These are phyloP conservation scores for Trichogramma evanescens DNA, from an alignment of 2,888 invertebrate species.

Conservation along the genomic window DNA sequence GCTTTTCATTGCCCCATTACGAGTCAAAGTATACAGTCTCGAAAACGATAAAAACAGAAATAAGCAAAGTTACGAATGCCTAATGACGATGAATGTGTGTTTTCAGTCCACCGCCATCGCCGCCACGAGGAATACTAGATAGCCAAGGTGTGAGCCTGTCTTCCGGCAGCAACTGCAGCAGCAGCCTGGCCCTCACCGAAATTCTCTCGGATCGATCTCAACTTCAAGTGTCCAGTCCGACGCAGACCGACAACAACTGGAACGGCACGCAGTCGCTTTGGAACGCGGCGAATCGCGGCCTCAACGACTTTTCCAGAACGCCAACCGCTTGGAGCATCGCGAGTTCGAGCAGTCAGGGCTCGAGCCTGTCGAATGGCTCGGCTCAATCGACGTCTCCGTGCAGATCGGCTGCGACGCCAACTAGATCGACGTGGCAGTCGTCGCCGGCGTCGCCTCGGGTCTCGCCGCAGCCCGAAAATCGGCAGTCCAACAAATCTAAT, in stretches of 20 bases:
- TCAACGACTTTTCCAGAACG: slow-evolving; percentile 1
- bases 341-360: slow-evolving; percentile 10
- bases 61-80: too few relatives aligned
- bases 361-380: slow-evolving; percentile 9
- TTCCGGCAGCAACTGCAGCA: not conserved
- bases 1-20: too few relatives aligned
- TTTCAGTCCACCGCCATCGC: not conserved
- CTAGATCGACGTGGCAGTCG: slow-evolving; percentile 29
- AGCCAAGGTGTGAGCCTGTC: not conserved
- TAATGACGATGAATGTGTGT: too few relatives aligned
- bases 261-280: slow-evolving; percentile 29
- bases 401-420: slow-evolving; percentile 23
- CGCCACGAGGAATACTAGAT: not conserved
- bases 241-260: slow-evolving; percentile 36
- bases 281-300: slow-evolving; percentile 22
- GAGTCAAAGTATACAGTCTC: too few relatives aligned
- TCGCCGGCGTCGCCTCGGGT: slow-evolving; percentile 36
- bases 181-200: not conserved
- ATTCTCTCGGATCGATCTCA: slow-evolving; percentile 6
- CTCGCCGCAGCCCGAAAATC: slow-evolving; percentile 39
- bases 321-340: slow-evolving; percentile 16
- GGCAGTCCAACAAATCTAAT: too few relatives aligned
- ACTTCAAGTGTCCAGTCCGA: slow-evolving; percentile 41
- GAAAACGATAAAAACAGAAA: too few relatives aligned
- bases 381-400: slow-evolving; percentile 26